Percentiles rank a stretch among this genome's conserved stretches.
Evolutionary conservation across 2,113 vertebrate species (phyloP).

Genomic region (Suricata suricatta): DNA sequence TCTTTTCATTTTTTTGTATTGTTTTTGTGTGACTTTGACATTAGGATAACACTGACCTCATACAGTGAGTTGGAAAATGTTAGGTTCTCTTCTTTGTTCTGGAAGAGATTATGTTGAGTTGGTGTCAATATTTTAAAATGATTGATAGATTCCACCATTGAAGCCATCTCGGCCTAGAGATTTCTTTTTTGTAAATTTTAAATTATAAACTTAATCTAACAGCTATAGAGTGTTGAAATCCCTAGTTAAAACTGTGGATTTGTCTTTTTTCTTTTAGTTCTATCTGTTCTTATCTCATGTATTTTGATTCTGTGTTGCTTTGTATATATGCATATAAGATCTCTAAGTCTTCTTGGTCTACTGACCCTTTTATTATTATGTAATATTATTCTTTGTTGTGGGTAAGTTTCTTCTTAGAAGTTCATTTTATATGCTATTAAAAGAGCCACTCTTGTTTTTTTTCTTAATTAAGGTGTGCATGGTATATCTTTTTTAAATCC

Average conservation of each 20-base stretch:
- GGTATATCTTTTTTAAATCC: neutral
- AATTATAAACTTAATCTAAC: neutral
- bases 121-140: neutral
- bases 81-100: neutral
- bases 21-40: neutral
- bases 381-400: neutral
- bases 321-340: neutral
- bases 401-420: neutral
- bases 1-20: neutral
- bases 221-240: neutral
- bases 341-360: neutral
- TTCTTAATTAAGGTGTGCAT: neutral
- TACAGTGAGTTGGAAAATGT: neutral
- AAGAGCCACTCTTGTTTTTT: neutral
- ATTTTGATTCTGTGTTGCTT: neutral
- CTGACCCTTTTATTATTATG: neutral
- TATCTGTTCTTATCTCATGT: neutral
- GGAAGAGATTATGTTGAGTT: neutral
- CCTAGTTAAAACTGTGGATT: neutral
- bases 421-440: neutral
- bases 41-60: neutral
- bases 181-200: neutral
- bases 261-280: slow-evolving; percentile 1
- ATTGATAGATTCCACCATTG: neutral
- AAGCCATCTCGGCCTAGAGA: neutral